These are phyloP conservation scores for Clistopyga incitator DNA, from an alignment of 2,888 invertebrate species.

Conservation along the genomic window DNA sequence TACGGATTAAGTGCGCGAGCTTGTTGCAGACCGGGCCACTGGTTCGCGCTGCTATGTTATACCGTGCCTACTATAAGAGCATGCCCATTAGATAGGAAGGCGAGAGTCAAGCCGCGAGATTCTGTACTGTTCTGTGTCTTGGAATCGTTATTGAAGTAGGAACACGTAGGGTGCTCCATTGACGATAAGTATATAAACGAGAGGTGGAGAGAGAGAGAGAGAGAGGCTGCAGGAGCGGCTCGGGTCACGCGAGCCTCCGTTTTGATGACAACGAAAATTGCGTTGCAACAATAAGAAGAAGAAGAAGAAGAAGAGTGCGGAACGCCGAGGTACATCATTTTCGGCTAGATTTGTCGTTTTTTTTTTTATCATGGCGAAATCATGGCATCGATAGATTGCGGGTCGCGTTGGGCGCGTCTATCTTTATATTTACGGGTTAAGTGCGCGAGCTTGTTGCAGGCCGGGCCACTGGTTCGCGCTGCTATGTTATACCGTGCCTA, in stretches of 20 bases:
- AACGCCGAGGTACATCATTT: no score
- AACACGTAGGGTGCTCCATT: slow-evolving; percentile 36
- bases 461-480: slow-evolving; percentile 37
- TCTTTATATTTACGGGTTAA: slow-evolving; percentile 61
- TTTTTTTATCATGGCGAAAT: slow-evolving; percentile 45
- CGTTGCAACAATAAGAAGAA: no score
- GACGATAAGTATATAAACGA: slow-evolving; percentile 54
- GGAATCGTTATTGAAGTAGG: slow-evolving; percentile 56
- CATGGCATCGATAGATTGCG: slow-evolving; percentile 10
- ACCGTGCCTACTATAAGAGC: slow-evolving; percentile 21
- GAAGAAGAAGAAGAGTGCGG: no score
- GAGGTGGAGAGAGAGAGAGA: slow-evolving; percentile 56
- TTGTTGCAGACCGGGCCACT: slow-evolving; percentile 37
- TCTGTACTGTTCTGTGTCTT: slow-evolving; percentile 29
- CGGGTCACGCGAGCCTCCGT: slow-evolving; percentile 73
- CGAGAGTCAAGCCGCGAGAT: slow-evolving; percentile 46
- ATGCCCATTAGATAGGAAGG: slow-evolving; percentile 43
- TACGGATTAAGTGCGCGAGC: slow-evolving; percentile 58
- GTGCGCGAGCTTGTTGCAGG: slow-evolving; percentile 45
- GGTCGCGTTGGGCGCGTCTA: slow-evolving; percentile 44
- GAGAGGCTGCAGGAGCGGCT: slow-evolving; percentile 55
- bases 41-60: slow-evolving; percentile 37
- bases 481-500: slow-evolving; percentile 32
- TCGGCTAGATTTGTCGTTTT: slow-evolving; percentile 1
- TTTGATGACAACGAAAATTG: no score